These are phyloP conservation scores for Masticophis lateralis DNA, from an alignment of 2,797 vertebrate species.

Conservation along the genomic window DNA sequence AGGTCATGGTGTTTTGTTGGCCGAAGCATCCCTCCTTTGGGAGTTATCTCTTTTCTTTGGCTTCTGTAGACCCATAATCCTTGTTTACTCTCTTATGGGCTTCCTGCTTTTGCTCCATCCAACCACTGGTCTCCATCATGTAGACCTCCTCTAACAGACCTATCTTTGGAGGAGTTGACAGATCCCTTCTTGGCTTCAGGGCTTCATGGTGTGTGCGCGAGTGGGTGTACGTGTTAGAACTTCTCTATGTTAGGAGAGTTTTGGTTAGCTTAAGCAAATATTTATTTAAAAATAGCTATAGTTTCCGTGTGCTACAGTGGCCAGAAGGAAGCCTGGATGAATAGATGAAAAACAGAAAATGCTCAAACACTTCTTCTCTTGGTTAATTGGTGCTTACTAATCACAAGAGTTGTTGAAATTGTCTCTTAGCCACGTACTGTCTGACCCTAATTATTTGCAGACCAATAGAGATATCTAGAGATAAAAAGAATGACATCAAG, in stretches of 20 bases:
- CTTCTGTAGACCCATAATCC: background rate
- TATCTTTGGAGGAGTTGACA: too few relatives aligned
- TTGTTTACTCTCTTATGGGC: background rate
- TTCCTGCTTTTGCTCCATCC: background rate
- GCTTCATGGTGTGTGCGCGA: background rate
- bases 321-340: background rate
- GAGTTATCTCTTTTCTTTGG: background rate
- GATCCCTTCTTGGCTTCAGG: too few relatives aligned
- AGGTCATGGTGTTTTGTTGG: too few relatives aligned
- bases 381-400: background rate
- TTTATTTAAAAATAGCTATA: conserved; percentile 2
- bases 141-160: background rate
- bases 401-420: conserved; percentile 28
- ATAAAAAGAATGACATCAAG: conserved; percentile 5
- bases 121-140: background rate
- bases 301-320: background rate
- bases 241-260: background rate
- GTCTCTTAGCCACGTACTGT: background rate
- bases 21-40: background rate
- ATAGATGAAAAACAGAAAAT: background rate
- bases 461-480: conserved; percentile 17
- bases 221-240: background rate
- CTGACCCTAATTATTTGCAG: conserved; percentile 23
- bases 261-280: background rate
- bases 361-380: background rate